Conservation (phyloP, 2,888 invertebrate species). For the Tetragnatha montana region DNA sequence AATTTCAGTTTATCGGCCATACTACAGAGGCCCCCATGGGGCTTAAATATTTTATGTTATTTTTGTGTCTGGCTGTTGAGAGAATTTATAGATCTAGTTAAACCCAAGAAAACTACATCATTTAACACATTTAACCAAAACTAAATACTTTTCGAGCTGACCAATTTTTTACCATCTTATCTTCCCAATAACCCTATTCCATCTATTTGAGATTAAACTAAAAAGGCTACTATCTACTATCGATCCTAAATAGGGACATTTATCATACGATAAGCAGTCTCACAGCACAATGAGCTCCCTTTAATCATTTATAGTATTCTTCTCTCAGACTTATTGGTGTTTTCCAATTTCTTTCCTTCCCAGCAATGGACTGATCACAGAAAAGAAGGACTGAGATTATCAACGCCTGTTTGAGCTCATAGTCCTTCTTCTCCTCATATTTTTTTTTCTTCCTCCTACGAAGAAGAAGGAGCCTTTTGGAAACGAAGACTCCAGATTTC, state of each 20-base stretch:
- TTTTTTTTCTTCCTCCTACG: neutral
- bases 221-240: neutral
- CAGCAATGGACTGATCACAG: slow-evolving; percentile 69
- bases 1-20: too few species aligned
- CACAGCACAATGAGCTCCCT: neutral
- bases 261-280: neutral
- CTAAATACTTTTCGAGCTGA: too few species aligned
- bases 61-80: too few species aligned
- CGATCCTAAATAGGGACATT: neutral
- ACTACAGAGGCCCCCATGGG: too few species aligned
- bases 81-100: too few species aligned
- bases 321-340: neutral
- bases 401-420: slow-evolving; percentile 60
- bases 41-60: too few species aligned
- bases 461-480: neutral
- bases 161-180: too few species aligned
- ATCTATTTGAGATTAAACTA: too few species aligned
- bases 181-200: too few species aligned
- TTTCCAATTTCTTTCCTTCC: slow-evolving; percentile 11
- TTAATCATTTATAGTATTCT: neutral
- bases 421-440: slow-evolving; percentile 49
- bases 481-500: slow-evolving; percentile 35
- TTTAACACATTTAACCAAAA: too few species aligned
- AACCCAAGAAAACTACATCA: too few species aligned
- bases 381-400: slow-evolving; percentile 66